phyloP scores from a whole-genome alignment of 2,888 invertebrate genomes.

The Creontiades dilutus region DNA sequence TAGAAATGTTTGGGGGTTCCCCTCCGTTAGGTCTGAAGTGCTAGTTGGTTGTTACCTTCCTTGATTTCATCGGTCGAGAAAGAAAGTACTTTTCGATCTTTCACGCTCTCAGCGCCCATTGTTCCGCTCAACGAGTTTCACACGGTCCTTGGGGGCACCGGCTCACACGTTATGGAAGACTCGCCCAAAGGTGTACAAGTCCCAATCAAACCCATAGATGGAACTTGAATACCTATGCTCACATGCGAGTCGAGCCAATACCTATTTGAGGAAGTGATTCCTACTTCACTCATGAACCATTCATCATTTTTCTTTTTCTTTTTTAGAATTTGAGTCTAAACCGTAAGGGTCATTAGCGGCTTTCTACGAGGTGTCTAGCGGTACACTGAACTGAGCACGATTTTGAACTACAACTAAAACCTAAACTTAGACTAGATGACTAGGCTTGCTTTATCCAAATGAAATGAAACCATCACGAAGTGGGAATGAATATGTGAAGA shows the following conservation, averaged over 20 bases:
- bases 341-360: too few relatives aligned
- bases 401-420: too few relatives aligned
- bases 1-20: not conserved
- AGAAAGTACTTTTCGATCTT: constrained; percentile 62
- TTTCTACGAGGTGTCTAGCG: too few relatives aligned
- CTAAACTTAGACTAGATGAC: too few relatives aligned
- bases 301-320: too few relatives aligned
- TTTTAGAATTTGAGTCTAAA: too few relatives aligned
- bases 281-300: not conserved
- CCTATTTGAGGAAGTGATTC: not conserved
- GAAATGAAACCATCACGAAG: too few relatives aligned
- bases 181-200: not conserved
- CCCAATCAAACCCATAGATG: not conserved
- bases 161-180: constrained; percentile 37
- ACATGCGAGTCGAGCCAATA: not conserved
- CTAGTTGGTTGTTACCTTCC: constrained; percentile 35
- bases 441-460: too few relatives aligned
- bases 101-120: constrained; percentile 62
- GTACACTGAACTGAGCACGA: too few relatives aligned
- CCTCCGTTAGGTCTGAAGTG: not conserved
- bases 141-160: constrained; percentile 44
- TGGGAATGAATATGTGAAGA: too few relatives aligned
- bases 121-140: constrained; percentile 61
- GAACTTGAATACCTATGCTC: not conserved
- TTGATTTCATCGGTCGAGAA: constrained; percentile 32